Conservation (phyloP, 2,797 vertebrate species). For the Labroides dimidiatus region DNA sequence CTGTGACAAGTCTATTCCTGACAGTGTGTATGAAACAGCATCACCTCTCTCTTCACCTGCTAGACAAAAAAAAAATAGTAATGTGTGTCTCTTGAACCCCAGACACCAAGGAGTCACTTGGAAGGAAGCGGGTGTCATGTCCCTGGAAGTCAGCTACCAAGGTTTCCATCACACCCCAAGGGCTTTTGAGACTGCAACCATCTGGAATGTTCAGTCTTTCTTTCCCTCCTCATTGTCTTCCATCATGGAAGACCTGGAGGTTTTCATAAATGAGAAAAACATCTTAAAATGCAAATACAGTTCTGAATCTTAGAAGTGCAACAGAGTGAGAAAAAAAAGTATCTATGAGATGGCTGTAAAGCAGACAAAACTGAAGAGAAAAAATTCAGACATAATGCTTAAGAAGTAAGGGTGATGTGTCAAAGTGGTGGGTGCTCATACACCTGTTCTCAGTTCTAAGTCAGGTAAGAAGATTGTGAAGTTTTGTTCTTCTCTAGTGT, state of each 20-base stretch:
- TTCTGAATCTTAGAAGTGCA: neutral
- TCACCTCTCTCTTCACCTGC: neutral
- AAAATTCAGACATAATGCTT: neutral
- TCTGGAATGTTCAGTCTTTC: slow-evolving; percentile 9
- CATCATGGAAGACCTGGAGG: neutral
- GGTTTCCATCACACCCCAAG: slow-evolving; percentile 25
- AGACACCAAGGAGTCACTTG: too few relatives aligned
- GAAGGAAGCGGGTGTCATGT: too few relatives aligned
- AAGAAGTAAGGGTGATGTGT: slow-evolving; percentile 13
- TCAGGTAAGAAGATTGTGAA: slow-evolving; percentile 5
- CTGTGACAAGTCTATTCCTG: slow-evolving; percentile 4
- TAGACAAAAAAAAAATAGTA: neutral
- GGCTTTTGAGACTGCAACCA: slow-evolving; percentile 11
- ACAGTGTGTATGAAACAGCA: neutral
- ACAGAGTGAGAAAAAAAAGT: neutral
- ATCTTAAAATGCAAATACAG: slow-evolving; percentile 45
- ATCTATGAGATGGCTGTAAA: neutral
- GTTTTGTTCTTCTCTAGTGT: neutral
- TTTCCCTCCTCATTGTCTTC: neutral
- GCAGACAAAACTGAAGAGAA: neutral
- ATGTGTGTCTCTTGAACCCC: too few relatives aligned
- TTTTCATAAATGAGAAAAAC: neutral
- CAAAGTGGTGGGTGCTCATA: slow-evolving; percentile 21
- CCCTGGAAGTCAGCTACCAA: neutral
- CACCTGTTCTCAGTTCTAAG: slow-evolving; percentile 29